phyloP scores from a whole-genome alignment of 2,797 vertebrate genomes.

The Sebastes taczanowskii region DNA sequence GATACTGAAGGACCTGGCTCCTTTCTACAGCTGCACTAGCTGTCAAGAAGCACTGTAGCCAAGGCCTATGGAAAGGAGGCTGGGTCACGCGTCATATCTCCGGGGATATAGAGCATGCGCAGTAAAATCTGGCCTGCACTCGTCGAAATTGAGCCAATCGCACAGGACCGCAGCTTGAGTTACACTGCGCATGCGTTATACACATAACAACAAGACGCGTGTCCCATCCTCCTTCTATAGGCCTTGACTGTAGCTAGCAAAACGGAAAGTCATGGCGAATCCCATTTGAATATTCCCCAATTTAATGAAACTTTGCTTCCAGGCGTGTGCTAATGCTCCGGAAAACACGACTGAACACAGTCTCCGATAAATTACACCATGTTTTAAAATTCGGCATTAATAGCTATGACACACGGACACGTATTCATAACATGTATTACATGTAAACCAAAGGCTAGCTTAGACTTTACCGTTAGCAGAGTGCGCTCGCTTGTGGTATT shows the following conservation, averaged over 20 bases:
- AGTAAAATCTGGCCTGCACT: too few species aligned
- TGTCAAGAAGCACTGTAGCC: not conserved
- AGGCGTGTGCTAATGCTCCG: accelerated
- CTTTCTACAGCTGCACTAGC: not conserved
- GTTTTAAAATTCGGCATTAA: not conserved
- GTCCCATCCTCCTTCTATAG: too few species aligned
- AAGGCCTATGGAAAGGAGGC: too few species aligned
- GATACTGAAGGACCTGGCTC: not conserved
- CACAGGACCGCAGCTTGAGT: too few species aligned
- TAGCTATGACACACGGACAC: accelerated
- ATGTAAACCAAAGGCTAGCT: not conserved
- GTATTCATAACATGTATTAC: not conserved
- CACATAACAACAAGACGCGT: too few species aligned
- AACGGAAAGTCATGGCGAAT: not conserved
- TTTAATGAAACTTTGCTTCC: not conserved
- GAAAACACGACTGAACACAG: accelerated
- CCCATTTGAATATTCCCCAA: not conserved
- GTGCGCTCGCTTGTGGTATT: accelerated
- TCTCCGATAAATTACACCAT: accelerated
- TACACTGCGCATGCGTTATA: too few species aligned
- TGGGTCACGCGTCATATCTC: accelerated
- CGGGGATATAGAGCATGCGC: too few species aligned
- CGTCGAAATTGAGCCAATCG: too few species aligned
- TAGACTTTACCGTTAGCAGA: not conserved
- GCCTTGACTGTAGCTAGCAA: not conserved